These are phyloP conservation scores for Hanleya hanleyi DNA, from an alignment of 2,888 invertebrate genomes.

Conservation along the genomic window DNA sequence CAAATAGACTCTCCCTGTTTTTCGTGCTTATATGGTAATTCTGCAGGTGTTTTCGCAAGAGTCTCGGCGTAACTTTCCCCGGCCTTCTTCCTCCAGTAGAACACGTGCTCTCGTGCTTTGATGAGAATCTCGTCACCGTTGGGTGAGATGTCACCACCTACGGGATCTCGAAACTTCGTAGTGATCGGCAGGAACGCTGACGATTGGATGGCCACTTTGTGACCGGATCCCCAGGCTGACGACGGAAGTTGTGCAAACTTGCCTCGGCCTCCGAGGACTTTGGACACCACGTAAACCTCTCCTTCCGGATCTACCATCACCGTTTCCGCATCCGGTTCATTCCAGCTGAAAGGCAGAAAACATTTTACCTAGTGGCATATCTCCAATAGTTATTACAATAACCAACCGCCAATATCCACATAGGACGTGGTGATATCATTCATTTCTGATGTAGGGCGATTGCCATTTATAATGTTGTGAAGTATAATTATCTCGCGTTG, in stretches of 20 bases:
- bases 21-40: not conserved
- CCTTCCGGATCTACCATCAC: conserved; percentile 41
- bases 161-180: conserved; percentile 21
- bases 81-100: conserved; percentile 21
- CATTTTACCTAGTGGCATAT: too few species aligned
- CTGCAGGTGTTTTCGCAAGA: not conserved
- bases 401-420: too few species aligned
- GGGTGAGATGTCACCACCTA: conserved; percentile 30
- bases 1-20: conserved; percentile 23
- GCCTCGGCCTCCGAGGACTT: conserved; percentile 27
- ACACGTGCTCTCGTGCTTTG: conserved; percentile 25
- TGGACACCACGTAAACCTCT: conserved; percentile 43
- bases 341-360: too few species aligned
- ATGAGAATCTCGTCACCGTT: conserved; percentile 31
- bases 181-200: not conserved
- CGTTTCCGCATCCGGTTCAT: conserved; percentile 39
- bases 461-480: too few species aligned
- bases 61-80: conserved; percentile 6
- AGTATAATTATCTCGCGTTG: too few species aligned
- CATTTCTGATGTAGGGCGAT: too few species aligned
- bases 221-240: conserved; percentile 33
- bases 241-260: conserved; percentile 33
- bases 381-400: too few species aligned
- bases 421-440: too few species aligned
- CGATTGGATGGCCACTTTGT: conserved; percentile 5